Conservation (phyloP, 2,113 vertebrate genomes). For the Gambusia holbrooki region DNA sequence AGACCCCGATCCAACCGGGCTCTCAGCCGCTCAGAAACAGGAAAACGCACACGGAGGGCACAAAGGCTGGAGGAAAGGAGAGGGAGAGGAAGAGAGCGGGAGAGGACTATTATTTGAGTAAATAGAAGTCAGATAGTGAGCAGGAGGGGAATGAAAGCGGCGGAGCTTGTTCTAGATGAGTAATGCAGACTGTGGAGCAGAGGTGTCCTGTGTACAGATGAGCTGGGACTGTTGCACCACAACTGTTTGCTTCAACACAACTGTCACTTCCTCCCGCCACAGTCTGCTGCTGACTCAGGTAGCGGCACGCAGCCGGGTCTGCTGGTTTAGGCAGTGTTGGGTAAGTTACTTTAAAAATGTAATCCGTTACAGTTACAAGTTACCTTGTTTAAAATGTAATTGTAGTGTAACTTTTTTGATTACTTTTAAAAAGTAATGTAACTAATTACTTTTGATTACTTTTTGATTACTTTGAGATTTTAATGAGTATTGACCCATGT, state of each 20-base stretch:
- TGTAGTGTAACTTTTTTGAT: too few relatives aligned
- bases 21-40: constrained; percentile 27
- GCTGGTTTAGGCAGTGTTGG: constrained; percentile 41
- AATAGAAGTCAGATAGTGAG: constrained; percentile 30
- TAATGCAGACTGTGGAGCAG: constrained; percentile 16
- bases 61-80: not conserved
- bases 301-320: not conserved
- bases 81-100: not conserved
- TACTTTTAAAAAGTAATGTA: too few relatives aligned
- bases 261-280: constrained; percentile 17
- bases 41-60: constrained; percentile 10
- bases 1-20: constrained; percentile 21
- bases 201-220: constrained; percentile 32
- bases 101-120: constrained; percentile 36
- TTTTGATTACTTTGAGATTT: too few relatives aligned
- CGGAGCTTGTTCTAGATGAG: constrained; percentile 41
- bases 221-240: constrained; percentile 32
- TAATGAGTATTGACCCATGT: too few relatives aligned
- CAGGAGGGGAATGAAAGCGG: constrained; percentile 24
- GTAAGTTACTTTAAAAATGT: too few relatives aligned
- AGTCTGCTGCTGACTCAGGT: constrained; percentile 23
- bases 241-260: constrained; percentile 38
- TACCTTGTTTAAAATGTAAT: too few relatives aligned
- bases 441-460: too few relatives aligned
- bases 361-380: too few relatives aligned